A percentile compares a stretch with the other conserved stretches of the same genome.
phyloP scores from a whole-genome alignment of 1,140 invertebrate species.

The Pentalonia nigronervosa region DNA sequence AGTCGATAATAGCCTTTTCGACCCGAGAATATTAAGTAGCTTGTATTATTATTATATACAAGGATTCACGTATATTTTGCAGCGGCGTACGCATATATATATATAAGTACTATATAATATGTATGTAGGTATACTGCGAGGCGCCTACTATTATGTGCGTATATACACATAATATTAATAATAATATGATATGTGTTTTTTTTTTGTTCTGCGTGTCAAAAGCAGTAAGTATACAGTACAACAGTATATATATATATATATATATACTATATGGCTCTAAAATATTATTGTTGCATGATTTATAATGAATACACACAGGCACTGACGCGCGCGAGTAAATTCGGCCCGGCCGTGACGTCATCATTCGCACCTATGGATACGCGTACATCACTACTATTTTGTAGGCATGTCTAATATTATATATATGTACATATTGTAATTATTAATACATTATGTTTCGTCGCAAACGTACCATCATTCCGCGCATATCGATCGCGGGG shows the following conservation, averaged over 20 bases:
- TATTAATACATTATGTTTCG: not conserved
- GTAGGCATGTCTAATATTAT: not conserved
- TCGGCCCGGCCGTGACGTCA: not conserved
- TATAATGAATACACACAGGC: not conserved
- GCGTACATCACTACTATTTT: not conserved
- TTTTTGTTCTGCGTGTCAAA: too few relatives aligned
- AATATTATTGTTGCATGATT: not conserved
- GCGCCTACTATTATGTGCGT: too few relatives aligned
- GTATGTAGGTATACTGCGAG: too few relatives aligned
- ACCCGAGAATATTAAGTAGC: not conserved
- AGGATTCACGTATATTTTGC: not conserved
- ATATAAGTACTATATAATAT: too few relatives aligned
- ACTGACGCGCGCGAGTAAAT: not conserved
- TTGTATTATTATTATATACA: not conserved
- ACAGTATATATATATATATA: too few relatives aligned
- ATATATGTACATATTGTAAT: too few relatives aligned
- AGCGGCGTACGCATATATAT: too few relatives aligned
- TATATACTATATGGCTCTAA: not conserved
- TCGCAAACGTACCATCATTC: not conserved
- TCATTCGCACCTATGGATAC: not conserved
- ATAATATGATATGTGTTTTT: too few relatives aligned
- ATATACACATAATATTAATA: too few relatives aligned
- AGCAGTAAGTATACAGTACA: too few relatives aligned
- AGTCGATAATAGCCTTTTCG: constrained; percentile 10
- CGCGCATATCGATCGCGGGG: not conserved